Base-by-base conservation (phyloP, 92 coral and sea anemone species). In the Palythoa caribaeorum region DNA sequence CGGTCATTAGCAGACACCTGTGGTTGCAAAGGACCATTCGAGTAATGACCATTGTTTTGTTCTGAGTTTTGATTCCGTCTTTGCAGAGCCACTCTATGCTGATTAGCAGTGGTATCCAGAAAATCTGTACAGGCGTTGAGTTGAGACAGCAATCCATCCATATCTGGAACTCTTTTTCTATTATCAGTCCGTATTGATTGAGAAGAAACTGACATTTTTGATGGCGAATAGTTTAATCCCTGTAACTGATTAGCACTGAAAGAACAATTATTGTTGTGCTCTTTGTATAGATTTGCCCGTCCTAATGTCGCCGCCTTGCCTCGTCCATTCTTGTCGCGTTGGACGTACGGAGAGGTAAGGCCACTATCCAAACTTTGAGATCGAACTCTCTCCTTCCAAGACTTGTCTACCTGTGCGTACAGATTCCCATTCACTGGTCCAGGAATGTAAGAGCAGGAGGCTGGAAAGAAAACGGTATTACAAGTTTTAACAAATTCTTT, bases 351-450 rank as follows among this genome's bases (percentile, higher is more conserved):
- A 9, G 94, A 68, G 13, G 87, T 90, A 1, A 91, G 77, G 71
- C 95, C 95, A 73, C 94, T 90, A 47, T 94, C 96, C 76, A 92
- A 85, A 59, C 96, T 94, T 44, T 90, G 87, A 1, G 97, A 94
- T 7, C 99, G 96, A 52, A 94, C 87, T 86, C 92, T 96, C 81
- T 91, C 91, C 84, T 94, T 97, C 88, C 96, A 89, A 14, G 93
- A 94, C 79, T 95, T 96, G 92, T 97, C 96, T 5, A 97, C 99
- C 69, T 94, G 95, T 2, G 99, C 99, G 90, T 97, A 97, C 21
- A 94, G 92, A 77, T 96, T 96, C 38, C 99, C 99, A 86, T 97
- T 95, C 72, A 97, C 90, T 3, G 99, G 99, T 5, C 99, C 99
- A 21, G 98, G 94, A 70, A 95, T 90, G 86, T 97, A 94, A 62